Percentiles rank a stretch among this genome's conserved stretches.
Evolutionary conservation across 2,888 invertebrate genomes (phyloP).

Genomic region (Adelphocoris suturalis): DNA sequence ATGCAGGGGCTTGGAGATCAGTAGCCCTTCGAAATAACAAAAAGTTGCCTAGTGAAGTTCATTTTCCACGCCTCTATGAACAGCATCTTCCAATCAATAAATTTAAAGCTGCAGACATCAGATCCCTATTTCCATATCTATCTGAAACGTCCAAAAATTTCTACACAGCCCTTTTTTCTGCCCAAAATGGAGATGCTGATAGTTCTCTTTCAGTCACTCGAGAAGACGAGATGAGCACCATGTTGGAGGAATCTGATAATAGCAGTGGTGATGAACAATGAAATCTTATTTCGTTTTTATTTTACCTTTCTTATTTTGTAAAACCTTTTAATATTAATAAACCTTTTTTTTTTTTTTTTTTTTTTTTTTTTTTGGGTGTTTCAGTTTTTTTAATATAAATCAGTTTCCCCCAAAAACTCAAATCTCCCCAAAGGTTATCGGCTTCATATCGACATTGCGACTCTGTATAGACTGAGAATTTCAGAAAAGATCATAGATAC

Average conservation of each 20-base stretch:
- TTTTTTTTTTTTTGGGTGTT: neutral
- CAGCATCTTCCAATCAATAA: constrained; percentile 23
- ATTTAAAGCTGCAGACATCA: constrained; percentile 4
- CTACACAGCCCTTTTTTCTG: neutral
- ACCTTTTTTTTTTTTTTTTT: neutral
- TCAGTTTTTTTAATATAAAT: neutral
- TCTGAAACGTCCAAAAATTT: neutral
- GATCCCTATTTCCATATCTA: neutral
- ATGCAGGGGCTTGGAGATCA: constrained; percentile 31
- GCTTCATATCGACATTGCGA: neutral
- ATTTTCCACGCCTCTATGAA: constrained; percentile 12
- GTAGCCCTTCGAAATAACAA: constrained; percentile 15
- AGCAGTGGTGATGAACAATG: constrained; percentile 10
- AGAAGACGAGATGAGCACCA: neutral
- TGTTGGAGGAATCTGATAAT: constrained; percentile 20
- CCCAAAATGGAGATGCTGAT: neutral
- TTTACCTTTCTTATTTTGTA: neutral
- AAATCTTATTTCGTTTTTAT: neutral
- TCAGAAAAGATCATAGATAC: neutral
- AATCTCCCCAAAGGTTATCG: neutral
- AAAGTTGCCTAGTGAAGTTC: constrained; percentile 26
- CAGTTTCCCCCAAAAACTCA: constrained; percentile 22
- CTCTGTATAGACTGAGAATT: neutral
- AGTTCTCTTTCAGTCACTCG: neutral
- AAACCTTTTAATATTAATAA: neutral